Conservation (phyloP, 1,140 invertebrate species). For the Amyelois transitella region DNA sequence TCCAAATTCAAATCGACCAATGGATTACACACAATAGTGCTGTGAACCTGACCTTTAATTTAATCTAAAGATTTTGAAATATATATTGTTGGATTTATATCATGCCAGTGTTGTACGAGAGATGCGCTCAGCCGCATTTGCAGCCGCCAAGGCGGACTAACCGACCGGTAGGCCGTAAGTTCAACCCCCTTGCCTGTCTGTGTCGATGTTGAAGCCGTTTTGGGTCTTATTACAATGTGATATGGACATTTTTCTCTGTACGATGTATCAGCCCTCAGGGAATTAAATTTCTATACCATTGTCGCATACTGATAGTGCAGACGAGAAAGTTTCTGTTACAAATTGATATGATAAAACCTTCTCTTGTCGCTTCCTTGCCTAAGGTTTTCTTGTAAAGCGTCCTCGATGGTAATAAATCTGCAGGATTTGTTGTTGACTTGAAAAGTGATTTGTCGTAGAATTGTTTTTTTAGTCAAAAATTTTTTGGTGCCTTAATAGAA, state of each 20-base stretch:
- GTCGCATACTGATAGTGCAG: constrained; percentile 25
- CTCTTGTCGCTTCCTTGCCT: background rate
- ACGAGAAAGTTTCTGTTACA: constrained; percentile 24
- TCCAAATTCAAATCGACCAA: constrained; percentile 33
- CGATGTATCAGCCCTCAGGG: constrained; percentile 2
- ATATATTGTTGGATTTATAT: constrained; percentile 12
- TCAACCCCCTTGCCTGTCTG: constrained; percentile 19
- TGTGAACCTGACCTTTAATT: constrained; percentile 38
- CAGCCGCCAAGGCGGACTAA: constrained; percentile 32
- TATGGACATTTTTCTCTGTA: constrained; percentile 12
- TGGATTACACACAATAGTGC: constrained; percentile 46
- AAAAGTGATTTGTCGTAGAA: background rate
- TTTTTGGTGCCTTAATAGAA: too few species aligned
- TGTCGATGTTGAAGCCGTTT: constrained; percentile 14
- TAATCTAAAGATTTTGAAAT: constrained; percentile 5
- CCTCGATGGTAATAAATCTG: background rate
- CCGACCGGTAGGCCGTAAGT: constrained; percentile 48
- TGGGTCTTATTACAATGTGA: constrained; percentile 14
- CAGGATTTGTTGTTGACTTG: background rate
- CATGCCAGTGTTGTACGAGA: constrained; percentile 56
- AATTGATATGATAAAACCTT: background rate
- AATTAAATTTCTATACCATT: constrained; percentile 24
- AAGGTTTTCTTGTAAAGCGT: background rate
- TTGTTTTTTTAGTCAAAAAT: background rate
- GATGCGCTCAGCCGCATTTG: constrained; percentile 40